Evolutionary conservation across 1,140 invertebrate genomes (phyloP), one percentile per base, ranked within the genome.

Genomic region (Nomia melanderi): DNA sequence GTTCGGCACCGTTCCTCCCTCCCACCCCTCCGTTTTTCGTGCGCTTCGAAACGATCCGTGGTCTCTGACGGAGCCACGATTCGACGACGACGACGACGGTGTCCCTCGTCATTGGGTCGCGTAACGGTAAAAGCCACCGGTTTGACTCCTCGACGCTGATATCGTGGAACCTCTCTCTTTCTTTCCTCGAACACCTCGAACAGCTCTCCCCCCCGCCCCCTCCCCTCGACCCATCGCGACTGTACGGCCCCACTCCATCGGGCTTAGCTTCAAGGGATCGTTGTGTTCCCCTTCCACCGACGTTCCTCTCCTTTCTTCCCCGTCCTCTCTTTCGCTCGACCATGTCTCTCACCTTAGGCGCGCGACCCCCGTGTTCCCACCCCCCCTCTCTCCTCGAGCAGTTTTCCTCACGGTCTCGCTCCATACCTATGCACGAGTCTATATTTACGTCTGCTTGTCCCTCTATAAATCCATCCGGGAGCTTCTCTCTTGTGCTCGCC

Each of bases 21-120:
- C 36, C 8, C 8, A 39, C 6, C 8, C 8, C 12, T 39, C 36
- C 1, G 23, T 56, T 44, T 5, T 44, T 44, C 25, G 12, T 29
- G 17, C 1, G 9, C n/a, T 33, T 44, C 14, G 41, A 31, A 82
- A 73, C 33, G 67, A 78, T 63, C 36, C n/a, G n/a, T n/a, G n/a
- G n/a, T n/a, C n/a, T n/a, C n/a, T n/a, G 81, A 29, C 69, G 69
- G 36, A 6, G 56, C 44, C 60, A 65, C 70, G 71, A 54, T 36
- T 53, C 39, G 65, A 66, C 75, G 62, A 76, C 69, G 47, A 50
- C n/a, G 20, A 66, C 80, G 73, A 47, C 75, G 74, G 66, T 89
- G 87, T 90, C 88, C 87, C 50, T 89, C 89, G 86, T 87, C 86
- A 88, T 88, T 90, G 90, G 91, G 90, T 91, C 91, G 87, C 79